Base-by-base conservation (phyloP, 2,888 invertebrate species). In the Rapana venosa region DNA sequence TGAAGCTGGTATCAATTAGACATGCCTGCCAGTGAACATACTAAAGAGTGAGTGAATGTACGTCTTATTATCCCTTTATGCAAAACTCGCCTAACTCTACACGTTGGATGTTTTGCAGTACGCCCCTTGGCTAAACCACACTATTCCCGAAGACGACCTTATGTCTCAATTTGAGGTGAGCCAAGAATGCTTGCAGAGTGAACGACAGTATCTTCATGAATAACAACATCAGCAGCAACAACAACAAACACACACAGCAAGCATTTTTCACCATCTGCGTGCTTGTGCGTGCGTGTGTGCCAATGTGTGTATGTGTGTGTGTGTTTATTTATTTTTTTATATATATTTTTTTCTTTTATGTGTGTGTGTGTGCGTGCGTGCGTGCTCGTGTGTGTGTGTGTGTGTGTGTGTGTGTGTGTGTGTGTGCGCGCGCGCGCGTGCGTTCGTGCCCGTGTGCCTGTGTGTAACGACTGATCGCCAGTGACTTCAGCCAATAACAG, bases 151-250 rank as follows among this genome's bases (percentile, higher is more conserved):
- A 5, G 61, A 66, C 26, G 88, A 88, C 36, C 61, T 88, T 8
- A 81, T 81, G 32, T 26, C 81, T n/a, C 81, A 88, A 61, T 83
- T 88, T 83, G 66, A 88, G 88, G 88, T 88, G 17, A 58, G 66
- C 22, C 22, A 13, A n/a, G 26, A 47, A 47, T 15, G 26, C 15
- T 8, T 1, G 26, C 36, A n/a, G 47, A 47, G 47, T 26, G 26
- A 56, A 56, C 17, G 56, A 22, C 22, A 36, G 83, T 15, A 6
- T 22, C 5, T 13, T 81, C 8, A 20, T 81, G 32, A 70, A 8
- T 58, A 15, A 58, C 8, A 58, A 58, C 8, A 58, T 13, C 58
- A 15, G 15, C 15, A 15, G 11, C 8, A 13, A 15, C 58, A 58
- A 22, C 26, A 6, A 20, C 20, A 70, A 20, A 70, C 70, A 70